These are phyloP conservation scores for Lasioglossum pauxillum DNA, from an alignment of 2,888 invertebrate genomes.

Conservation along the genomic window DNA sequence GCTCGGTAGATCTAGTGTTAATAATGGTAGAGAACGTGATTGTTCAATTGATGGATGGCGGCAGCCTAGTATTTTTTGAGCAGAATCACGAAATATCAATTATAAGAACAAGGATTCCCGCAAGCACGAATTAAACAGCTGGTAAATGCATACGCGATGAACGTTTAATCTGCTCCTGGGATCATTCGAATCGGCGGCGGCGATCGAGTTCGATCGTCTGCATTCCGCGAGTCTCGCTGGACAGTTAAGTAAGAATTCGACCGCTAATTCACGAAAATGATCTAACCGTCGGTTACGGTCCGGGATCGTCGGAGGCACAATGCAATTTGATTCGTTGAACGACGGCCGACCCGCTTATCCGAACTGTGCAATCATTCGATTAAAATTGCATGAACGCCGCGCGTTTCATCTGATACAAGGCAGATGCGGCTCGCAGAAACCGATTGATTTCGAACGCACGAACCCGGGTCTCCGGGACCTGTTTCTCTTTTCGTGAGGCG, in stretches of 20 bases:
- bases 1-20: too few relatives aligned
- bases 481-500: constrained; percentile 59
- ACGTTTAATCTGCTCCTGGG: neutral
- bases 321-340: constrained; percentile 63
- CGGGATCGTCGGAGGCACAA: constrained; percentile 38
- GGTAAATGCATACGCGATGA: neutral
- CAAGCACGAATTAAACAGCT: neutral
- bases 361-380: constrained; percentile 69
- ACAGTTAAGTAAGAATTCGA: constrained; percentile 48
- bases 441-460: constrained; percentile 62
- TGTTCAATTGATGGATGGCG: neutral
- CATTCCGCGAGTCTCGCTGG: constrained; percentile 14
- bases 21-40: neutral
- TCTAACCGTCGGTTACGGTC: constrained; percentile 60
- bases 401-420: constrained; percentile 41
- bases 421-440: constrained; percentile 63
- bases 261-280: constrained; percentile 66
- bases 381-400: constrained; percentile 69
- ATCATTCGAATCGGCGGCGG: neutral
- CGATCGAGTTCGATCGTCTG: neutral
- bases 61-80: neutral
- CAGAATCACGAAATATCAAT: neutral
- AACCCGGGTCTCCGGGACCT: constrained; percentile 26
- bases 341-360: constrained; percentile 50
- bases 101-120: neutral